Conservation (phyloP, 2,113 vertebrate genomes). For the Lanius ludovicianus region DNA sequence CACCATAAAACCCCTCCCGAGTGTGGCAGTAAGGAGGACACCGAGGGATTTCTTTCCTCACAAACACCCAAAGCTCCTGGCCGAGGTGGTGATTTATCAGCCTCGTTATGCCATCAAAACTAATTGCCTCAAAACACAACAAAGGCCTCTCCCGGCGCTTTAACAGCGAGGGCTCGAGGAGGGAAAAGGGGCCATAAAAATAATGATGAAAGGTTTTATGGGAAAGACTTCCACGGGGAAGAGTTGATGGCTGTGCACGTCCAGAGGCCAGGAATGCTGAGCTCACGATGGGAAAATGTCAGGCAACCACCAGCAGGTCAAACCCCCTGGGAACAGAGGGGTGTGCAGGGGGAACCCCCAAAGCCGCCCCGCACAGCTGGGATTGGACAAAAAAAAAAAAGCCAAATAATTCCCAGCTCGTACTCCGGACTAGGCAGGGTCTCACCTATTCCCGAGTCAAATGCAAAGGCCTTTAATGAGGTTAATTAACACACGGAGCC, state of each 20-base stretch:
- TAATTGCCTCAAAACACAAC: not conserved
- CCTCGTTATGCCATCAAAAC: not conserved
- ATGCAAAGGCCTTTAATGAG: not conserved
- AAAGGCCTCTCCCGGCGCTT: not conserved
- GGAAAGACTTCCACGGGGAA: not conserved
- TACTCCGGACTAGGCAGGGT: not conserved
- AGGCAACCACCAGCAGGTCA: rapidly evolving
- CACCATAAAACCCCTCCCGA: rapidly evolving
- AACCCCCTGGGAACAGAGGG: not conserved
- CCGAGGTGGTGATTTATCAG: not conserved
- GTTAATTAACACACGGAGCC: not conserved
- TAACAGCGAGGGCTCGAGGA: not conserved
- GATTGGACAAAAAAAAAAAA: not conserved
- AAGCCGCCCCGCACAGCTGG: rapidly evolving
- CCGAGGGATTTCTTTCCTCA: not conserved
- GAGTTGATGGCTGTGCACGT: not conserved
- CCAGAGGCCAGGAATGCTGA: not conserved
- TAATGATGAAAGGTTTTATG: not conserved
- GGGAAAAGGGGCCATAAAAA: not conserved
- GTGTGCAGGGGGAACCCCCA: rapidly evolving
- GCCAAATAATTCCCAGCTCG: not conserved
- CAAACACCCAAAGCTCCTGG: not conserved
- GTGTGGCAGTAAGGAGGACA: rapidly evolving
- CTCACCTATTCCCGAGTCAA: not conserved
- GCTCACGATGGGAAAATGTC: not conserved